Conservation (phyloP, 2,797 vertebrate genomes). For the Setipinna tenuifilis region DNA sequence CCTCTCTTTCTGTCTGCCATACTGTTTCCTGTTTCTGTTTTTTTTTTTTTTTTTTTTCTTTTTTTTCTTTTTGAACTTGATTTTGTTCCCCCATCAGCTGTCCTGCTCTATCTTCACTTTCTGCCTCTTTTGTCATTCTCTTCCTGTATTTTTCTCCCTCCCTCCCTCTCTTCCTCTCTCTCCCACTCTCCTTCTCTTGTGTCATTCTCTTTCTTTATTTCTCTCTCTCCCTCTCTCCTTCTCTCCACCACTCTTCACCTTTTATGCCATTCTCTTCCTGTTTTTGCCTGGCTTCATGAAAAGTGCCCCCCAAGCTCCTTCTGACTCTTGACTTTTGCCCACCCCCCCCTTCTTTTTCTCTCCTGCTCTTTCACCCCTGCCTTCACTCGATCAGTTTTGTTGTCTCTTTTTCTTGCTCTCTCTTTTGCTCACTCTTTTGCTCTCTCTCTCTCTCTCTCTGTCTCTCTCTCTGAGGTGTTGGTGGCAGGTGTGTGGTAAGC, state of each 20-base stretch:
- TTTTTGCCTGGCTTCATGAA: no score
- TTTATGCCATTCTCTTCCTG: no score
- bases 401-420: no score
- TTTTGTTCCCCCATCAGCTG: no score
- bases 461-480: no score
- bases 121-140: no score
- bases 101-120: background rate
- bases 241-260: background rate
- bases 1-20: background rate
- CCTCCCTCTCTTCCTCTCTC: background rate
- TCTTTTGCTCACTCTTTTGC: no score
- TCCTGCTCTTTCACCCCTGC: background rate
- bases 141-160: no score
- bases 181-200: background rate
- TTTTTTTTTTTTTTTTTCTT: background rate
- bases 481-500: background rate
- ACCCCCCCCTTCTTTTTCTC: background rate
- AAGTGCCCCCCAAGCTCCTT: no score
- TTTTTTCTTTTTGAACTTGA: background rate
- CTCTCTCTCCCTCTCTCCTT: background rate
- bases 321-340: no score
- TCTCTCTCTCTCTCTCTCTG: no score
- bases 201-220: background rate
- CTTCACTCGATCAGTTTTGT: no score
- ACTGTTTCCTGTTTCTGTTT: background rate